Percentiles rank a stretch among this genome's conserved stretches.
Evolutionary conservation across 2,888 invertebrate species (phyloP).

Genomic region (Nebria brevicollis): DNA sequence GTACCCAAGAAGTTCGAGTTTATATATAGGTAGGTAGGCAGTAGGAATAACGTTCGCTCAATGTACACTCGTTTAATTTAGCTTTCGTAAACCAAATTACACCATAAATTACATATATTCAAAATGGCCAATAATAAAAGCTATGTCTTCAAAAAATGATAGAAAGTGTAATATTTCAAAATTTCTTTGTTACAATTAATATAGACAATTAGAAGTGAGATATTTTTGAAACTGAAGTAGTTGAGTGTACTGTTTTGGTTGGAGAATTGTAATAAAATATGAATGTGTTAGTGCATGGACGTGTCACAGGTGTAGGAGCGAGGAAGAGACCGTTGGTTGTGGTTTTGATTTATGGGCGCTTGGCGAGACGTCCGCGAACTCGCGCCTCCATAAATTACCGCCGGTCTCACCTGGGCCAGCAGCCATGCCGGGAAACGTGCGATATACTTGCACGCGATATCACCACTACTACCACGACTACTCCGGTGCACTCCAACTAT

Average conservation of each 20-base stretch:
- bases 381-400: slow-evolving; percentile 50
- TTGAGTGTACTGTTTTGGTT: background rate
- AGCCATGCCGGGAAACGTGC: slow-evolving; percentile 13
- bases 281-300: slow-evolving; percentile 1
- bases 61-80: too few species aligned
- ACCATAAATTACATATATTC: too few species aligned
- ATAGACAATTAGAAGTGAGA: background rate
- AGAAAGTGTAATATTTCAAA: too few species aligned
- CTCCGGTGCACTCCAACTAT: background rate
- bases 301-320: slow-evolving; percentile 17
- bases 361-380: slow-evolving; percentile 37
- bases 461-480: slow-evolving; percentile 29
- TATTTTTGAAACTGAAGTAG: background rate
- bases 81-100: too few species aligned
- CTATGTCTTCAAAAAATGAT: too few species aligned
- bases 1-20: background rate
- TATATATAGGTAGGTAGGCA: background rate
- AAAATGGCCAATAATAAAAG: too few species aligned
- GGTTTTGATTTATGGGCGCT: slow-evolving; percentile 49
- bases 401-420: slow-evolving; percentile 46
- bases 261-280: background rate
- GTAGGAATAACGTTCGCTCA: too few species aligned
- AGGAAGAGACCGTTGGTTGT: slow-evolving; percentile 9
- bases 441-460: slow-evolving; percentile 11
- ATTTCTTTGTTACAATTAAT: too few species aligned